Evolutionary conservation across 2,888 invertebrate species (phyloP).

Genomic region (Anthoptus insignis): DNA sequence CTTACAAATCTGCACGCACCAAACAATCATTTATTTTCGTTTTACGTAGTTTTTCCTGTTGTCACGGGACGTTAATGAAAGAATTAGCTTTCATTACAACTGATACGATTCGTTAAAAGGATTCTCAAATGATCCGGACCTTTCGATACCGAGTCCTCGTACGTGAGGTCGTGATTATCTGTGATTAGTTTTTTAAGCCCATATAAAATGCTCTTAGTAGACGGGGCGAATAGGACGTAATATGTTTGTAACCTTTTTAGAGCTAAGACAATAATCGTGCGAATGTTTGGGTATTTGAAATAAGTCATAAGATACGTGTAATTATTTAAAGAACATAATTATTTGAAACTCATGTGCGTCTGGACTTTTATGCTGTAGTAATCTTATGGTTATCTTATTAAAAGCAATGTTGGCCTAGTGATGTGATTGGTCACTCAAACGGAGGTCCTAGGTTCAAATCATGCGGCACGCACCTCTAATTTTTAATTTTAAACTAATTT

Average conservation of each 20-base stretch:
- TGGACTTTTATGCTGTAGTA: no score
- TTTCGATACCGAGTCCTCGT: conserved; percentile 68
- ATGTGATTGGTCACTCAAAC: no score
- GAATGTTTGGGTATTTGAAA: not conserved
- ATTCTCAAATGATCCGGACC: conserved; percentile 84
- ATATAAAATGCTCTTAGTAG: conserved; percentile 63
- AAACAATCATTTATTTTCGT: conserved; percentile 70
- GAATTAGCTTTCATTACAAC: conserved; percentile 86
- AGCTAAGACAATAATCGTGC: not conserved
- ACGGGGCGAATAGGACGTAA: conserved; percentile 4
- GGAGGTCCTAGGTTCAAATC: no score
- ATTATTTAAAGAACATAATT: no score
- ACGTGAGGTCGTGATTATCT: conserved; percentile 71
- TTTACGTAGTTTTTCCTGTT: conserved; percentile 79
- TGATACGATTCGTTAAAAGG: conserved; percentile 86
- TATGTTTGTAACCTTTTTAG: not conserved
- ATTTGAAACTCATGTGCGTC: no score
- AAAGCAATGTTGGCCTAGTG: no score
- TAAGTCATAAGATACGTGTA: no score
- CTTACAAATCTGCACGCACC: conserved; percentile 11
- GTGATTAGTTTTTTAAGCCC: conserved; percentile 76
- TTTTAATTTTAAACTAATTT: no score
- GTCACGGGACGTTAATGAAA: conserved; percentile 85
- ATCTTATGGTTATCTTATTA: no score
- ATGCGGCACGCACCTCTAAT: no score